A percentile compares a stretch with the other conserved stretches of the same genome.
Evolutionary conservation across 2,113 vertebrate genomes (phyloP).

Genomic region (Myrmecophaga tridactyla): DNA sequence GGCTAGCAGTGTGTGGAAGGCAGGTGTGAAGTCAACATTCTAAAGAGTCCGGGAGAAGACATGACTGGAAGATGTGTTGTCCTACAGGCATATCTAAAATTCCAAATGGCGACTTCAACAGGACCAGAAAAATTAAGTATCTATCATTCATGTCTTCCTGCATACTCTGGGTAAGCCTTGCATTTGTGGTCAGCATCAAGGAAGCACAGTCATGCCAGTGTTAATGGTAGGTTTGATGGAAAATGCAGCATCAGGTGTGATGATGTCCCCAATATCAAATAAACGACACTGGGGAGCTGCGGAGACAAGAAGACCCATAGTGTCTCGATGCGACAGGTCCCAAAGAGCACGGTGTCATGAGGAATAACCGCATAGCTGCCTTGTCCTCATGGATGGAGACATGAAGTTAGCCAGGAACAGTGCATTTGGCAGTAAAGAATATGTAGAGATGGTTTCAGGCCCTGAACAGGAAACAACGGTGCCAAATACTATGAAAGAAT

Average conservation of each 20-base stretch:
- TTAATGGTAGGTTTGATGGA: accelerated
- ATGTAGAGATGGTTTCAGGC: not conserved
- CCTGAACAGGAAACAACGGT: not conserved
- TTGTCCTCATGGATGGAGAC: not conserved
- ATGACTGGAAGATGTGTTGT: too few species aligned
- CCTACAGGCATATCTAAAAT: not conserved
- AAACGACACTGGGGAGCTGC: too few species aligned
- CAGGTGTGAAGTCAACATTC: too few species aligned
- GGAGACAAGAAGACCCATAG: not conserved
- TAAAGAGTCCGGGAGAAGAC: not conserved
- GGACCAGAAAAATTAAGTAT: not conserved
- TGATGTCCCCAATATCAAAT: too few species aligned
- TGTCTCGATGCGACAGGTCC: not conserved
- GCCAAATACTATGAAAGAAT: not conserved
- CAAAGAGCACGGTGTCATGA: not conserved
- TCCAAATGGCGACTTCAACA: not conserved
- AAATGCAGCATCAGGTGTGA: not conserved
- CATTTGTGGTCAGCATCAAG: not conserved
- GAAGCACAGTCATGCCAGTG: not conserved
- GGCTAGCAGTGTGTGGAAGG: not conserved
- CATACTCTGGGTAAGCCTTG: too few species aligned
- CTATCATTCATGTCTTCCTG: not conserved
- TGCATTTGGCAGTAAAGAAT: not conserved
- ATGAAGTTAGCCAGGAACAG: not conserved
- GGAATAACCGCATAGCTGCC: not conserved